Conservation (phyloP, 2,888 invertebrate species). For the Cephus rjabovi region DNA sequence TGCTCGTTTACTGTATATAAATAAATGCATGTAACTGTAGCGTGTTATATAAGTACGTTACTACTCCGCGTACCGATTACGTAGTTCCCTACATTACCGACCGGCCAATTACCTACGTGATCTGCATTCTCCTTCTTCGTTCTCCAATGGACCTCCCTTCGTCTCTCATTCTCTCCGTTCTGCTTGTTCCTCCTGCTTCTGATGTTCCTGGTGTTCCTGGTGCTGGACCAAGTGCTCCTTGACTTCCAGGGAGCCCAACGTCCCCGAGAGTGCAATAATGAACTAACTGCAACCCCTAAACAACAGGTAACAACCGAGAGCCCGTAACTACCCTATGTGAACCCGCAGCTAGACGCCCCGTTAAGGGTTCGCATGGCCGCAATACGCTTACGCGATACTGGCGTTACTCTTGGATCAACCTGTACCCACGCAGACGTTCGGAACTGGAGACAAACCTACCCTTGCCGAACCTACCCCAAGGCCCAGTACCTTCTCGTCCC, state of each 20-base stretch:
- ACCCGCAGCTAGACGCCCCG: neutral
- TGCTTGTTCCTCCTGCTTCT: neutral
- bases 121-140: conserved; percentile 41
- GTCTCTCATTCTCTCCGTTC: neutral
- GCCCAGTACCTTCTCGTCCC: neutral
- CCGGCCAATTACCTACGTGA: conserved; percentile 52
- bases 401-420: neutral
- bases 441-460: neutral
- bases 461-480: neutral
- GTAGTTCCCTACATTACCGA: conserved; percentile 34
- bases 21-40: neutral
- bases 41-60: neutral
- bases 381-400: neutral
- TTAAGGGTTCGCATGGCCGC: neutral
- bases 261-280: conserved; percentile 52
- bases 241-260: neutral
- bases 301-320: conserved; percentile 37
- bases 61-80: conserved; percentile 4
- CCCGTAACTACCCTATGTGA: neutral
- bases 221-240: neutral
- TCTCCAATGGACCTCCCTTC: neutral
- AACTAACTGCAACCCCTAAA: conserved; percentile 49
- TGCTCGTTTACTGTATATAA: neutral
- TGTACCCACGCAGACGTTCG: neutral
- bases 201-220: neutral